A percentile compares a stretch with the other conserved stretches of the same genome.
phyloP scores from a whole-genome alignment of 2,113 vertebrate species.

The Hippopotamus amphibius region DNA sequence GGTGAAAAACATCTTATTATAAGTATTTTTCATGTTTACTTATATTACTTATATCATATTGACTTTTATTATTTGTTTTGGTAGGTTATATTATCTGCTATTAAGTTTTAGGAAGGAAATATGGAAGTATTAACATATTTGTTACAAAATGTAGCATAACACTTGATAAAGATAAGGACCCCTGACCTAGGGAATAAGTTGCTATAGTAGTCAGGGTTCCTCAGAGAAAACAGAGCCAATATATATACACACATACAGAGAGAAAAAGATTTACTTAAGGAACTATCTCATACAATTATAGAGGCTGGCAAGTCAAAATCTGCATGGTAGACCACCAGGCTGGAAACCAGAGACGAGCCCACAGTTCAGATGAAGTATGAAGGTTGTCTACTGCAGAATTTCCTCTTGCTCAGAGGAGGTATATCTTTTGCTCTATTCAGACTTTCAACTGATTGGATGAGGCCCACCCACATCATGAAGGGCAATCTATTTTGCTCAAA shows the following conservation, averaged over 20 bases:
- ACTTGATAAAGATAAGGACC: not conserved
- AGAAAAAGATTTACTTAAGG: no score
- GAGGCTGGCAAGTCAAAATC: no score
- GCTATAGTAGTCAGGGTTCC: not conserved
- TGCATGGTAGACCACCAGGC: no score
- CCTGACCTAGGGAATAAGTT: not conserved
- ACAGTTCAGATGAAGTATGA: not conserved
- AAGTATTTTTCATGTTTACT: not conserved
- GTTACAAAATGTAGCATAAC: not conserved
- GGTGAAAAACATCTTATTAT: not conserved
- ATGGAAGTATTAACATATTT: not conserved
- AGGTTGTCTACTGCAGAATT: not conserved
- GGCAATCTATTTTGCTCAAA: not conserved
- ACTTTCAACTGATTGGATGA: not conserved
- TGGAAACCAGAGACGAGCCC: not conserved
- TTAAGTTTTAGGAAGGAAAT: not conserved
- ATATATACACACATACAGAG: not conserved
- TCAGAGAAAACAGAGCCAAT: not conserved
- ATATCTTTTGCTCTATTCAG: no score
- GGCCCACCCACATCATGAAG: not conserved
- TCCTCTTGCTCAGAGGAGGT: not conserved
- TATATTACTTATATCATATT: not conserved
- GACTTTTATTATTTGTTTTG: not conserved
- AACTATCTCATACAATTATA: no score
- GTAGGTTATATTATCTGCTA: not conserved